Evolutionary conservation across 2,113 vertebrate species (phyloP).

Genomic region (Leptodactylus fuscus): DNA sequence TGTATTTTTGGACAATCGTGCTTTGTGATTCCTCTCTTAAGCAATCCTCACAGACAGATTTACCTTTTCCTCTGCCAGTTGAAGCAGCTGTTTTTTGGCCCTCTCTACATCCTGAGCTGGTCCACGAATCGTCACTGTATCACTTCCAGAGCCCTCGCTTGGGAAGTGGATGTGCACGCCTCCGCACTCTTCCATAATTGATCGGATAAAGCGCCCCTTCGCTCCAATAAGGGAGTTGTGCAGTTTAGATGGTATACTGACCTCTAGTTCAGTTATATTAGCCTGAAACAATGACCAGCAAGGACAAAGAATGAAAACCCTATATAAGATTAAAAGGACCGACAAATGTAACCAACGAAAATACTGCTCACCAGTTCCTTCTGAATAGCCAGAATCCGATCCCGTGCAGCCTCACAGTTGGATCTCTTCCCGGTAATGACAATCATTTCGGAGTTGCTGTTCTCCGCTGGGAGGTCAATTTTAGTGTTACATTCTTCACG

Average conservation of each 20-base stretch:
- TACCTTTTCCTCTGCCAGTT: slow-evolving; percentile 97
- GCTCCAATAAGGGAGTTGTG: slow-evolving; percentile 97
- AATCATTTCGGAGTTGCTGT: slow-evolving; percentile 98
- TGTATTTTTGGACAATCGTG: too few species aligned
- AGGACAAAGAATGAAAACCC: background rate
- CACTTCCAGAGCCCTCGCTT: slow-evolving; percentile 93
- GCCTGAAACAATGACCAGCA: slow-evolving; percentile 74
- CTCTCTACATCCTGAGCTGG: slow-evolving; percentile 94
- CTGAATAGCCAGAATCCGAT: slow-evolving; percentile 92
- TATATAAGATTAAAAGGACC: too few species aligned
- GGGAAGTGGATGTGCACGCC: slow-evolving; percentile 99
- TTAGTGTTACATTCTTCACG: slow-evolving; percentile 98
- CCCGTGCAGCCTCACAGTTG: slow-evolving; percentile 93
- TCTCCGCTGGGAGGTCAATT: slow-evolving; percentile 97
- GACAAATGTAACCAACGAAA: background rate
- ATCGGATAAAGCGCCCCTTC: slow-evolving; percentile 95
- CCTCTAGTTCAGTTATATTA: slow-evolving; percentile 93
- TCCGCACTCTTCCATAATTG: slow-evolving; percentile 98
- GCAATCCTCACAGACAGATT: background rate
- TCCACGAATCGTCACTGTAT: slow-evolving; percentile 95
- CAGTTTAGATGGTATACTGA: slow-evolving; percentile 94
- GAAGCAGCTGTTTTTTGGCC: slow-evolving; percentile 93
- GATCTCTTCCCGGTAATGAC: slow-evolving; percentile 95
- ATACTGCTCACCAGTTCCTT: slow-evolving; percentile 87
- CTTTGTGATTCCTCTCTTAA: too few species aligned